phyloP scores from a whole-genome alignment of 2,113 vertebrate genomes.

The Silurus glanis region DNA sequence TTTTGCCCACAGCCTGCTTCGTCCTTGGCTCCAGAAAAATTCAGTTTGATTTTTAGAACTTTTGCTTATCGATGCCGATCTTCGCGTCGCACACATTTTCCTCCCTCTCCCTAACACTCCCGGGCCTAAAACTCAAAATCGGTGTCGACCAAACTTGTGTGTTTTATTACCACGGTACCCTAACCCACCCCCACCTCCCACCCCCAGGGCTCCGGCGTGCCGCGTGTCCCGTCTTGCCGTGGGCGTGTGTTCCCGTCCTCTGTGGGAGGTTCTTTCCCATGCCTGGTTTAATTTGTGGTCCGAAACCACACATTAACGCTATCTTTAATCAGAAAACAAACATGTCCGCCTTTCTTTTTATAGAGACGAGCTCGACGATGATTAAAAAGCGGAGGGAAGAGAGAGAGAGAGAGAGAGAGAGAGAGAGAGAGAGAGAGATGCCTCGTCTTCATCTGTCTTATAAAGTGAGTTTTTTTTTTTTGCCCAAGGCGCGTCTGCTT shows the following conservation, averaged over 20 bases:
- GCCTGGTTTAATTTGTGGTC: background rate
- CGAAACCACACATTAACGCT: background rate
- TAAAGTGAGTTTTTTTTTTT: background rate
- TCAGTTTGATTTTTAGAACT: background rate
- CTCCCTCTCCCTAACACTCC: background rate
- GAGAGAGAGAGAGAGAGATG: background rate
- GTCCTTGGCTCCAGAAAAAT: background rate
- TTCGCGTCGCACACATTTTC: too few relatives aligned
- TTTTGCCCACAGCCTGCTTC: background rate
- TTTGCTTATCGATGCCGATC: background rate
- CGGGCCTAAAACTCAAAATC: background rate
- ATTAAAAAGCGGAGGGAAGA: slow-evolving; percentile 29
- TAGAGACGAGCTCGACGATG: background rate
- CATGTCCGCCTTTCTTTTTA: slow-evolving; percentile 17
- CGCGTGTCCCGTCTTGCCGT: background rate
- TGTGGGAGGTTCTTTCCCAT: slow-evolving; percentile 23
- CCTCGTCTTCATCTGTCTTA: background rate
- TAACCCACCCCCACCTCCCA: background rate
- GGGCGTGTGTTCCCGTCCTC: slow-evolving; percentile 1
- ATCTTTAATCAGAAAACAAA: slow-evolving; percentile 21
- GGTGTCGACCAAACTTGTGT: background rate
- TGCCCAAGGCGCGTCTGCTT: background rate
- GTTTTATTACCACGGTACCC: background rate
- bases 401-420: background rate
- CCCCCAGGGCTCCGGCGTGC: background rate